Base-by-base conservation (phyloP, 2,113 vertebrate genomes). In the Ameiurus melas region DNA sequence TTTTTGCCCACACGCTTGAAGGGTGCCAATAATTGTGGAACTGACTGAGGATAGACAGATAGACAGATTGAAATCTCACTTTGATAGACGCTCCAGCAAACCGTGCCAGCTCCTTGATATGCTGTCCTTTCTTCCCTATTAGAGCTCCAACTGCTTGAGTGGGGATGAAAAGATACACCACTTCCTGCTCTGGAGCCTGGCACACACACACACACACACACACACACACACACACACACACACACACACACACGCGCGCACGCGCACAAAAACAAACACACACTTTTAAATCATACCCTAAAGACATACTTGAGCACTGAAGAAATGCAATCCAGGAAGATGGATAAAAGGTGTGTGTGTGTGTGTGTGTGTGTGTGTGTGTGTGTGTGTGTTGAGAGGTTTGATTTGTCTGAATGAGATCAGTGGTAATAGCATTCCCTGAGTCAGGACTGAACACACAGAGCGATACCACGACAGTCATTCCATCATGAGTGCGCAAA, bases 51-150 rank as follows among this genome's bases (percentile, higher is more conserved):
- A 68, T 30, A 4, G 68, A 71, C 53, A 57, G 77, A 66, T 47
- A 3, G 75, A 83, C 36, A 30, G 33, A 30, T 33, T 16, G 27
- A 66, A 71, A 47, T 70, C 94, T 94, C 93, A 99, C 98, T 97
- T 98, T 99, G 93, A 99, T 99, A 55, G 98, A 99, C 86, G 98
- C 98, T 0, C 97, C 97, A 0, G 98, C 97, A 16, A 98, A 99
- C 89, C 97, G 96, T 9, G 98, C 97, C 79, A 99, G 95, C 91
- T 99, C 97, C 91, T 98, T 99, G 93, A 99, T 99, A 93, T 99
- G 97, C 66, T 98, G 97, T 43, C 98, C 98, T 92, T 99, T 99
- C 94, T 98, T 99, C 75, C 98, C 98, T 0, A 99, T 99, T 93
- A 99, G 96, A 92, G 98, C 98, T 9, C 98, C 98, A 85, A 99